phyloP scores from a whole-genome alignment of 2,113 vertebrate species.

The Isichthys henryi region DNA sequence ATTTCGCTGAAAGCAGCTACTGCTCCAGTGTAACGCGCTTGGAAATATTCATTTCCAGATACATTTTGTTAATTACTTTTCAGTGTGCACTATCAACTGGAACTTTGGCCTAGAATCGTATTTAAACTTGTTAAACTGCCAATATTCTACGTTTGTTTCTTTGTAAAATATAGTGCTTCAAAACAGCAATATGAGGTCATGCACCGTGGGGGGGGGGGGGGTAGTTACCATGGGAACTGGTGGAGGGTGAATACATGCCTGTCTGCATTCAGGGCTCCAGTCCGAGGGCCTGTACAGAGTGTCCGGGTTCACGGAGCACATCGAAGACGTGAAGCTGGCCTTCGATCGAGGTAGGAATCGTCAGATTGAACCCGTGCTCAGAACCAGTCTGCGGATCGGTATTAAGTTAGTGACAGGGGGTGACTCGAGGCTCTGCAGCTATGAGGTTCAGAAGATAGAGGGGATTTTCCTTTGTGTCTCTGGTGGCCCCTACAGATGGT shows the following conservation, averaged over 20 bases:
- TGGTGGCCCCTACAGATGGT: slow-evolving; percentile 68
- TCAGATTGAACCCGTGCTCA: neutral
- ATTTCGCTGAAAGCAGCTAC: neutral
- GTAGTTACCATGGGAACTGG: neutral
- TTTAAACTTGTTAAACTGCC: neutral
- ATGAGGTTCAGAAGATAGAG: neutral
- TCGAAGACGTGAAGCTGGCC: slow-evolving; percentile 88
- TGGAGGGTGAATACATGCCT: neutral
- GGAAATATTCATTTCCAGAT: neutral
- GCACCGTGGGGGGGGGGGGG: neutral
- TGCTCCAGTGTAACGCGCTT: neutral
- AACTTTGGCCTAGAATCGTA: neutral
- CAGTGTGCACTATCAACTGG: neutral
- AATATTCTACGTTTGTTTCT: neutral
- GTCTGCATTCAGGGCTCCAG: slow-evolving; percentile 67
- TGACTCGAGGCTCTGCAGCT: slow-evolving; percentile 2
- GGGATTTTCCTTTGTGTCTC: neutral
- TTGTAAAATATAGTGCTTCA: neutral
- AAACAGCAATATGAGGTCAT: neutral
- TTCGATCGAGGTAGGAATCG: slow-evolving; percentile 85
- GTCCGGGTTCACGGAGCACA: slow-evolving; percentile 93
- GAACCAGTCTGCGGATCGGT: neutral
- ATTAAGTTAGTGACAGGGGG: neutral
- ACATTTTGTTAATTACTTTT: neutral
- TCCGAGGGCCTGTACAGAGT: slow-evolving; percentile 95